Base-by-base conservation (phyloP, 2,888 invertebrate genomes). In the Pimpla rufipes region DNA sequence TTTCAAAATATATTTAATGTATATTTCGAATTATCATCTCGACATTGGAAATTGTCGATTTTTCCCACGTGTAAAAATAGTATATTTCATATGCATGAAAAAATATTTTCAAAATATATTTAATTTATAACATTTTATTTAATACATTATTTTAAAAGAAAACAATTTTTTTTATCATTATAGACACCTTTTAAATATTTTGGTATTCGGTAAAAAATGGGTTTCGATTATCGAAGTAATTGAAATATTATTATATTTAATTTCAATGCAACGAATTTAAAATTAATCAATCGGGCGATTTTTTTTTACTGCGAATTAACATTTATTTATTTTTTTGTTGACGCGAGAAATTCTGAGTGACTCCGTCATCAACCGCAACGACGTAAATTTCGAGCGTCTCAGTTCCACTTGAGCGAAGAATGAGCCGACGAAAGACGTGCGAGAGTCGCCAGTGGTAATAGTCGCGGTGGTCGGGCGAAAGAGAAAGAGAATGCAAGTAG, bases 351-450 rank as follows among this genome's bases (percentile, higher is more conserved):
- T 23, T 55, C 13, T 11, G 13, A 13, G 10, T 11, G 10, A 11
- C 10, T 3, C 11, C 4, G 23, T 55, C 23, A 13, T 11, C 3
- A 10, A 13, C 0, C 2, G n/a, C 35, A 59, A 59, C 16, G 35
- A 35, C 59, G 16, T 59, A 59, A 59, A 35, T 59, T n/a, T 59
- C 8, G 35, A 35, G n/a, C 35, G 35, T 57, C 29, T 8, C n/a
- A 57, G 23, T 57, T 6, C 23, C 55, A 13, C 6, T 57, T 57
- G 29, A 57, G 29, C 37, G 21, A 16, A 21, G 52, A 52, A 67
- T 11, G 47, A 47, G 47, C 18, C 2, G 16, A 50, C 35, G 67
- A 67, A 29, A 67, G 67, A 35, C 67, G 35, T 50, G 40, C 11
- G 52, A 52, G 23, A 42, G 55, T 37, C 29, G 52, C 16, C 11